Evolutionary conservation across 2,888 invertebrate genomes (phyloP).

Genomic region (Zhuqinia jingwanae): DNA sequence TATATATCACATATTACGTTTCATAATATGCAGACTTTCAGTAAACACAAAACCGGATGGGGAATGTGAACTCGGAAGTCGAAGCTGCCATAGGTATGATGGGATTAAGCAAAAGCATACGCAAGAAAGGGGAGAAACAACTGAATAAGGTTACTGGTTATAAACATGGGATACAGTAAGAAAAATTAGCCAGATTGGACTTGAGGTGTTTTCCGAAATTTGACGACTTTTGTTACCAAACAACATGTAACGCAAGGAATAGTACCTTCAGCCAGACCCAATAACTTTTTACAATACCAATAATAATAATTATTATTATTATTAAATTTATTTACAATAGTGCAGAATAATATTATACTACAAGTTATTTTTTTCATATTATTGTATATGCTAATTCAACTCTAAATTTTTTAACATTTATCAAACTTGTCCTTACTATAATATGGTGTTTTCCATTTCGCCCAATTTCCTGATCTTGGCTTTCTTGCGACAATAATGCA

Average conservation of each 20-base stretch:
- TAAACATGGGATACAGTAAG: neutral
- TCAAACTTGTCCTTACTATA: neutral
- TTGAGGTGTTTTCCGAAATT: too few species aligned
- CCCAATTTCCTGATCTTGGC: neutral
- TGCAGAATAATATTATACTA: too few species aligned
- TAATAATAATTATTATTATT: too few species aligned
- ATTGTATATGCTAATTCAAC: too few species aligned
- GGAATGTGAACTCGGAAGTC: neutral
- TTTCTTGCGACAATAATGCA: neutral
- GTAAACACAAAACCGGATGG: too few species aligned
- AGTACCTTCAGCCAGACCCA: neutral
- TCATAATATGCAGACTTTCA: too few species aligned
- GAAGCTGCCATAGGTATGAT: too few species aligned
- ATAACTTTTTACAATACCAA: too few species aligned
- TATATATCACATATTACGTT: too few species aligned
- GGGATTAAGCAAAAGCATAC: neutral
- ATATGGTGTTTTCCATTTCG: neutral
- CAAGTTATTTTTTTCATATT: too few species aligned
- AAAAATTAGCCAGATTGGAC: too few species aligned
- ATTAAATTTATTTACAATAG: too few species aligned
- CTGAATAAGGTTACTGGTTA: neutral
- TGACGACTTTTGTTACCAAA: constrained; percentile 25
- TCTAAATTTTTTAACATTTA: neutral
- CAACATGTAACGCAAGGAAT: neutral
- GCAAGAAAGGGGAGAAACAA: neutral